Evolutionary conservation across 2,888 invertebrate genomes (phyloP).

Genomic region (Cotesia congregata): DNA sequence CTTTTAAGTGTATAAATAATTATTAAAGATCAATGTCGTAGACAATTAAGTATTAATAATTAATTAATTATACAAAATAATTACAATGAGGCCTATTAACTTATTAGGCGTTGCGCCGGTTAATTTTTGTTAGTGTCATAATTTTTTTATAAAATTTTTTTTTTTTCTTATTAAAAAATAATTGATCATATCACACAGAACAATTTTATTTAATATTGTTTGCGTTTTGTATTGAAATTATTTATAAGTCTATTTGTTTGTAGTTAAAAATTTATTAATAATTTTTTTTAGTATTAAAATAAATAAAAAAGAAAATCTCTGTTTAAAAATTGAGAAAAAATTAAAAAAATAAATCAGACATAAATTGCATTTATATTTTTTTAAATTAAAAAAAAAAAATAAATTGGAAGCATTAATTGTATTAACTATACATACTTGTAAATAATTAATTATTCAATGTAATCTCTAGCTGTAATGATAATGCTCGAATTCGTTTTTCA

Average conservation of each 20-base stretch:
- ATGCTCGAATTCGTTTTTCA: conserved; percentile 62
- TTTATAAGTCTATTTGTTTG: too few species aligned
- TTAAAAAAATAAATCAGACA: conserved; percentile 38
- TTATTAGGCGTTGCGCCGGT: conserved; percentile 67
- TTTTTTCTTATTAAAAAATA: too few species aligned
- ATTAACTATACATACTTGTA: conserved; percentile 64
- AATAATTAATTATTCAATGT: conserved; percentile 52
- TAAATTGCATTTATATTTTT: conserved; percentile 24
- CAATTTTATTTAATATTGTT: too few species aligned
- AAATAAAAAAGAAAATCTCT: conserved; percentile 24
- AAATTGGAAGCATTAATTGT: conserved; percentile 29
- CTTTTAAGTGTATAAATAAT: not conserved
- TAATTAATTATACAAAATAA: not conserved
- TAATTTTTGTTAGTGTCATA: conserved; percentile 53
- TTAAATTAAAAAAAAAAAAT: not conserved
- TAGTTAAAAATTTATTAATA: too few species aligned
- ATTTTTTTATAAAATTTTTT: too few species aligned
- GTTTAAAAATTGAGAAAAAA: conserved; percentile 52
- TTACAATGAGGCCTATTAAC: conserved; percentile 67
- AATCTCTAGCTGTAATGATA: conserved; percentile 50
- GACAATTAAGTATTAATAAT: not conserved
- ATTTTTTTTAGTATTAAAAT: not conserved
- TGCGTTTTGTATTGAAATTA: too few species aligned
- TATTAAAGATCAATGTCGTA: conserved; percentile 28
- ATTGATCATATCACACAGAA: too few species aligned